Percentiles rank a stretch among this genome's conserved stretches.
These are phyloP conservation scores for Danaus chrysippus DNA, from an alignment of 2,888 invertebrate species.

Conservation along the genomic window DNA sequence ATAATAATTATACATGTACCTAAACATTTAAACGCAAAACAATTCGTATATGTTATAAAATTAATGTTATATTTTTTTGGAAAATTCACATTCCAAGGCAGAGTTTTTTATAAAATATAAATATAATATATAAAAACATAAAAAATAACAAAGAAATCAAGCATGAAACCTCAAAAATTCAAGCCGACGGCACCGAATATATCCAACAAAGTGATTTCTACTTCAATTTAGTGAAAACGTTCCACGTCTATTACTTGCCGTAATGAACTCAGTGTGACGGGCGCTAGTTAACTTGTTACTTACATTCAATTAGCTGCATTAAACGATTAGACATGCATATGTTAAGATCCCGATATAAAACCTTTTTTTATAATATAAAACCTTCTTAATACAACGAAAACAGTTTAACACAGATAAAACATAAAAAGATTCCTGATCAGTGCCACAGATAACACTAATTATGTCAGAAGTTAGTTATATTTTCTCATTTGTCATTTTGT, in stretches of 20 bases:
- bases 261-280: constrained; percentile 42
- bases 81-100: no score
- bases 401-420: not conserved
- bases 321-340: not conserved
- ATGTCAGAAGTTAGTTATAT: not conserved
- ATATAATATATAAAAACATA: no score
- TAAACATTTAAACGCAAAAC: no score
- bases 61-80: no score
- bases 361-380: not conserved
- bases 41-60: no score
- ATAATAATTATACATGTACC: no score
- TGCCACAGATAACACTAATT: not conserved
- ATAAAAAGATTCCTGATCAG: not conserved
- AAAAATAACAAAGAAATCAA: not conserved
- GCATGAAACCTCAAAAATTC: not conserved
- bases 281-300: constrained; percentile 62
- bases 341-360: not conserved
- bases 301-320: constrained; percentile 57
- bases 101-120: no score
- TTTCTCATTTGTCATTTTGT: not conserved
- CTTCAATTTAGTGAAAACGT: constrained; percentile 44
- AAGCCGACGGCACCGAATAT: not conserved
- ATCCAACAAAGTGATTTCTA: constrained; percentile 31
- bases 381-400: not conserved
- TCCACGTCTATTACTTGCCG: constrained; percentile 34